Evolutionary conservation across 2,113 vertebrate species (phyloP), one percentile per base, ranked within the genome.

Genomic region (Cyprinus carpio): DNA sequence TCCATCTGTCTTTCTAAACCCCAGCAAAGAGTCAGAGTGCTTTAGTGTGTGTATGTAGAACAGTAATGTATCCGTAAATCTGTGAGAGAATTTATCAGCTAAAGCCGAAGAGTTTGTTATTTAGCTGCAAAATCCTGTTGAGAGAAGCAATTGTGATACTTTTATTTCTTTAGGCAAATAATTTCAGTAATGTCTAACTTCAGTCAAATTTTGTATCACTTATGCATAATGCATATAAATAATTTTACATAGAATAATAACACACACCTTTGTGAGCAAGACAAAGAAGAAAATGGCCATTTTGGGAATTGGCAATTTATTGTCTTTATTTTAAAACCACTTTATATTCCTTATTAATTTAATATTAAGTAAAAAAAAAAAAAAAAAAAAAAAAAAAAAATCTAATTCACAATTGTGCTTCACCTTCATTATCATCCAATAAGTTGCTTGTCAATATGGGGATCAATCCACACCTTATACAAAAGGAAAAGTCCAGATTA

Each of bases 1-100:
- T 79, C 86, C 81, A 80, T 84, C 81, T 87, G 86, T 27, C 51
- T 84, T 74, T 60, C 54, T 64, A 84, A 64, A n/a, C 4, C 13
- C 46, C 34, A 12, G 20, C 1, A 12, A 29, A 75, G 58, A 6
- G 18, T 46, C 23, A 2, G 27, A 27, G 16, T 46, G 27, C 29
- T 75, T 43, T 40, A 27, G 77, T 20, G 16, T 60, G 31, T 25
- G 31, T 64, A 34, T 64, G 67, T 71, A n/a, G 29, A 37, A 67
- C 6, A 71, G 83, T 77, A 87, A 87, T 16, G 76, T 65, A 13
- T 79, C 37, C 15, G 31, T 76, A 85, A 81, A 71, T 85, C 77
- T 69, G 25, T 34, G 67, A 74, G 37, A 79, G 40, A 65, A 76
- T 86, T 83, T 88, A 85, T 83, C 77, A 75, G 65, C 54, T 83